These are phyloP conservation scores for Sarcophaga subvicina DNA, from an alignment of 2,888 invertebrate genomes.

Conservation along the genomic window DNA sequence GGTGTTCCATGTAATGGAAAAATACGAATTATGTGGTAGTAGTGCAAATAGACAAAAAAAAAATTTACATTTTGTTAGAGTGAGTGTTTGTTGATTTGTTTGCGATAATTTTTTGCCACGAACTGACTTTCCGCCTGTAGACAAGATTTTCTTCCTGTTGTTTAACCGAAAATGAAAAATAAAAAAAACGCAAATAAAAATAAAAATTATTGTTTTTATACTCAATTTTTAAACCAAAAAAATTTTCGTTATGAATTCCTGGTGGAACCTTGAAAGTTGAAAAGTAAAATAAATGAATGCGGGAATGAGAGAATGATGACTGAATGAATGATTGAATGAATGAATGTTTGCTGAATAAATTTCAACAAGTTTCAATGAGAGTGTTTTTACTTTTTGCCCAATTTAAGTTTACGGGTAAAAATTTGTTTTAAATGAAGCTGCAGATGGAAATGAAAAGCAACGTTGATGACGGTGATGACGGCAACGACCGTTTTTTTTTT, in stretches of 20 bases:
- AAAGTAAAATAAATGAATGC: conserved; percentile 14
- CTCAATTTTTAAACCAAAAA: not conserved
- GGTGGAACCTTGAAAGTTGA: conserved; percentile 40
- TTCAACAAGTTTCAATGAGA: conserved; percentile 23
- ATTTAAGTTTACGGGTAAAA: not conserved
- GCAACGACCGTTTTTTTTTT: not conserved
- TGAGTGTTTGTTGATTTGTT: not conserved
- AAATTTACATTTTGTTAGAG: not conserved
- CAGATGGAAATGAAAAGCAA: conserved; percentile 3
- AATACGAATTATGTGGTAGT: no score
- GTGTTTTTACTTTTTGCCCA: not conserved
- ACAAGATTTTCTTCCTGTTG: conserved; percentile 24
- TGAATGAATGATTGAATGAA: not conserved
- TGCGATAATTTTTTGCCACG: conserved; percentile 43
- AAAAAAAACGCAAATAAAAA: conserved; percentile 9
- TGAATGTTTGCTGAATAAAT: conserved; percentile 30
- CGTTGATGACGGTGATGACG: conserved; percentile 11
- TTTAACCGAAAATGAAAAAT: not conserved
- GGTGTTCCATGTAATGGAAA: no score
- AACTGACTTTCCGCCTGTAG: conserved; percentile 40
- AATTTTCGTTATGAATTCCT: conserved; percentile 29
- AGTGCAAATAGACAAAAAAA: no score
- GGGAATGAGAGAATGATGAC: not conserved
- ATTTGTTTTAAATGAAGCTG: not conserved
- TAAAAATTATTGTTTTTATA: conserved; percentile 10